Percentiles rank a stretch among this genome's conserved stretches.
Conservation (phyloP, 1,140 invertebrate species). For the Acyrthosiphon pisum region DNA sequence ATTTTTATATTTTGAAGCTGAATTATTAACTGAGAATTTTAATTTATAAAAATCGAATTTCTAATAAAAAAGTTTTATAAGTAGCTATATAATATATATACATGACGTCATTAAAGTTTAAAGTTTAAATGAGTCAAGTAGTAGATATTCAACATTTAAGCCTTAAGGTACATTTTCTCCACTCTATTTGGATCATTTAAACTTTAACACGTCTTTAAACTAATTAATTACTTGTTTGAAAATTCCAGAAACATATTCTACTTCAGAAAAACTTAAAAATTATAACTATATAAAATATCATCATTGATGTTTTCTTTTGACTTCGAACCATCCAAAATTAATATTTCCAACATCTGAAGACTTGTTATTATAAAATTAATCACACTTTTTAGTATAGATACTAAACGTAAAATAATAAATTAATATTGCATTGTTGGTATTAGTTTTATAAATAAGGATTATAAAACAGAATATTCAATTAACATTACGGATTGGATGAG, state of each 20-base stretch:
- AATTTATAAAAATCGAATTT: neutral
- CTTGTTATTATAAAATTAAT: neutral
- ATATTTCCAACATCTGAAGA: neutral
- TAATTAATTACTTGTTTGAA: neutral
- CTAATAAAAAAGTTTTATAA: neutral
- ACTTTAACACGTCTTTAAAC: neutral
- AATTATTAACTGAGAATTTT: neutral
- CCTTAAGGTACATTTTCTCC: neutral
- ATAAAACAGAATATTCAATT: neutral
- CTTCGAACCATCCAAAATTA: neutral
- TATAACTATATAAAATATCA: neutral
- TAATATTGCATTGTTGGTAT: neutral
- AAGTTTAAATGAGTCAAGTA: neutral
- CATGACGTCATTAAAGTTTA: neutral
- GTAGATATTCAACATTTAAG: neutral
- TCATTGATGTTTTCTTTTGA: neutral
- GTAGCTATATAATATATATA: neutral
- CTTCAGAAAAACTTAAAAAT: neutral
- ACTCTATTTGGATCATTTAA: neutral
- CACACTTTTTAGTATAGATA: neutral
- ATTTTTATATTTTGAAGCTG: neutral
- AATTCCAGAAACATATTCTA: neutral
- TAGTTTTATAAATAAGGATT: slow-evolving; percentile 45
- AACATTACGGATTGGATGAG: slow-evolving; percentile 40
- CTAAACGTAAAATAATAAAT: neutral